Evolutionary conservation across 37 sponge, comb jelly and placozoan genomes (phyloP), one percentile per base, ranked within the genome.

Genomic region (Diacarnus erythraeanus): DNA sequence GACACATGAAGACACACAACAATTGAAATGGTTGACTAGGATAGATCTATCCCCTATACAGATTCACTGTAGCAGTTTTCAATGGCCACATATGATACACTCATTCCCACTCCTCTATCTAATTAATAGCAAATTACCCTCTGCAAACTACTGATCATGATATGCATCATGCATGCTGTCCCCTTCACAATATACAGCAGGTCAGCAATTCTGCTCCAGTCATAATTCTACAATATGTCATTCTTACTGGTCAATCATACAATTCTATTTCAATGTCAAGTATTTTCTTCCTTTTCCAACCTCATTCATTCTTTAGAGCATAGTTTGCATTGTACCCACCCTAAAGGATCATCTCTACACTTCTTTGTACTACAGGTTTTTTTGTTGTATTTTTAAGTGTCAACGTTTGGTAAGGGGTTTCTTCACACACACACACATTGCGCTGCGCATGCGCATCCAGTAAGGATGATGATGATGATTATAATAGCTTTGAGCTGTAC

Each of bases 1-100:
- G 99, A 29, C 99, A 98, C 87, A 98, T 98, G 99, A 93, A 89
- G 77, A 98, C 96, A 23, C 99, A 98, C 88, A 86, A 38, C 66
- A 86, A 79, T n/a, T 54, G 54, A 74, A 22, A 36, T 9, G 34
- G 38, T 6, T 18, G n/a, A n/a, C n/a, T n/a, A n/a, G n/a, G n/a
- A n/a, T n/a, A 27, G 65, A 69, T 8, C 4, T 3, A 35, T 35
- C 31, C 36, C 21, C 31, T 12, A 47, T 47, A 6, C 51, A 47
- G 10, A 47, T 47, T 47, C 51, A 47, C 51, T 47, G 51, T 12
- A 12, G 6, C 51, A 15, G 10, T 23, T 63, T 63, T 23, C 31
- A 27, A 63, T 30, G 64, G 20, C 20, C 26, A 63, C 6, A 23
- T 63, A 63, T 23, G 6, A 20, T 56, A 56, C 57, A 56, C 57